phyloP scores from a whole-genome alignment of 2,797 vertebrate genomes.

The Poeciliopsis infans region DNA sequence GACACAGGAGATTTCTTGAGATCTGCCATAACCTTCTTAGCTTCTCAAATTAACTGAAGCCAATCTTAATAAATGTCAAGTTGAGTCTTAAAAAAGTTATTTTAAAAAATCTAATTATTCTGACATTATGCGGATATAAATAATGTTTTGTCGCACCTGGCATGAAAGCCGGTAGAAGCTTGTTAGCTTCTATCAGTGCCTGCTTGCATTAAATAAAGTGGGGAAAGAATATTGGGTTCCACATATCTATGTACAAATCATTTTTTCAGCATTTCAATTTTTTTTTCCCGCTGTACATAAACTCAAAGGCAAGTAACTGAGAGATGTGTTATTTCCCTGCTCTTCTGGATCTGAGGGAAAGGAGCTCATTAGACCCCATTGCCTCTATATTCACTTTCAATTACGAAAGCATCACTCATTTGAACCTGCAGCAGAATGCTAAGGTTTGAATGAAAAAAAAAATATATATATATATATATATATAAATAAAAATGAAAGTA shows the following conservation, averaged over 20 bases:
- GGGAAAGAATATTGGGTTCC: neutral
- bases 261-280: neutral
- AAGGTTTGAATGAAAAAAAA: constrained; percentile 8
- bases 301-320: neutral
- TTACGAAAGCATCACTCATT: constrained; percentile 36
- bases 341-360: constrained; percentile 18
- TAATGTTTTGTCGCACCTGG: neutral
- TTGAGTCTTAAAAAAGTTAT: neutral
- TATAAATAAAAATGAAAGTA: neutral
- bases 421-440: constrained; percentile 5
- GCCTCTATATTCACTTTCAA: constrained; percentile 30
- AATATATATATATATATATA: neutral
- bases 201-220: neutral
- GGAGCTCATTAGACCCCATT: constrained; percentile 39
- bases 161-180: neutral
- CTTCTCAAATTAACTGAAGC: neutral
- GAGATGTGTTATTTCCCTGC: neutral
- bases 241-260: neutral
- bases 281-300: neutral
- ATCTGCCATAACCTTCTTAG: neutral
- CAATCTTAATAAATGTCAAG: neutral
- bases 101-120: neutral
- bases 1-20: neutral
- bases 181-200: neutral
- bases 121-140: neutral